Percentiles rank a stretch among this genome's conserved stretches.
Conservation (phyloP, 2,113 vertebrate species). For the Gallinago media region DNA sequence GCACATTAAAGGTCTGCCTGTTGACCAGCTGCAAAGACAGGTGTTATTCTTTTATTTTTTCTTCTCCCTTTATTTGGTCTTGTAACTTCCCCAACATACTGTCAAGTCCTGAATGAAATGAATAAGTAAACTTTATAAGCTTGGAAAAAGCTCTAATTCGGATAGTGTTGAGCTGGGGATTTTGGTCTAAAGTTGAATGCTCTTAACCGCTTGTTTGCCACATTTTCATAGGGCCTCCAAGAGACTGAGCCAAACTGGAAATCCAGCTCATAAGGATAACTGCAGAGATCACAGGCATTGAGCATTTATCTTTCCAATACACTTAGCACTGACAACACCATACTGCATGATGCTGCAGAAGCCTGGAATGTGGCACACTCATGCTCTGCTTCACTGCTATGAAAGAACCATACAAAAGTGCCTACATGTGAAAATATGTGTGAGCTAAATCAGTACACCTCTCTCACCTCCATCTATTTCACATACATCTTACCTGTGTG, state of each 20-base stretch:
- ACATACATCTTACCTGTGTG: neutral
- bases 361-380: neutral
- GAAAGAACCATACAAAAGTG: neutral
- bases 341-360: neutral
- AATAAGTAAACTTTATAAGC: neutral
- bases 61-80: constrained; percentile 38
- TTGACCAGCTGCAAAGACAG: constrained; percentile 80
- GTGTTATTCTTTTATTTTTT: constrained; percentile 71
- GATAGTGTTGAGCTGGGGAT: neutral
- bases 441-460: neutral
- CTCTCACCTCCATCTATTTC: neutral
- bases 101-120: constrained; percentile 13
- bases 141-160: neutral
- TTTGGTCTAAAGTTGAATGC: neutral
- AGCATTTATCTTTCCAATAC: neutral
- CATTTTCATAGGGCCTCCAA: neutral
- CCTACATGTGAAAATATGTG: neutral
- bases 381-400: neutral
- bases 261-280: neutral
- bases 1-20: constrained; percentile 73
- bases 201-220: neutral
- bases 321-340: neutral
- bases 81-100: constrained; percentile 33
- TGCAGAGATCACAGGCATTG: neutral
- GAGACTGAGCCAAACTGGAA: neutral